These are phyloP conservation scores for Solenodon paradoxus DNA, from an alignment of 2,113 vertebrate species.

Conservation along the genomic window DNA sequence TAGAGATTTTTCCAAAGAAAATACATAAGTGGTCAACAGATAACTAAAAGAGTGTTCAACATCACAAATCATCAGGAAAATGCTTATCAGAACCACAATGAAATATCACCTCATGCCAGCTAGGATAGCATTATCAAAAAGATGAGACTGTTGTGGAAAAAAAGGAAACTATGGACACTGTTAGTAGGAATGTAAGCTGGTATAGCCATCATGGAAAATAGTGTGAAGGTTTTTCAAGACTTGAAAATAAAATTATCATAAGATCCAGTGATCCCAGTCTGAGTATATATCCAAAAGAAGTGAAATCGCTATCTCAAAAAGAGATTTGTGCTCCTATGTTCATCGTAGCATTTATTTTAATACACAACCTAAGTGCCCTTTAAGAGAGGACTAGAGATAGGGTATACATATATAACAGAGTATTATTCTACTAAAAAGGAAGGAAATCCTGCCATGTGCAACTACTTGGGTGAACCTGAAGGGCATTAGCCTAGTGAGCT, in stretches of 20 bases:
- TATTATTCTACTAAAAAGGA: not conserved
- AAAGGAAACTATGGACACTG: not conserved
- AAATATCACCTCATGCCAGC: not conserved
- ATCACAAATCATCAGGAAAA: not conserved
- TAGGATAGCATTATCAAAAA: not conserved
- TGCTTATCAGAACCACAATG: not conserved
- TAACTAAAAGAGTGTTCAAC: too few relatives aligned
- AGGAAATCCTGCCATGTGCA: not conserved
- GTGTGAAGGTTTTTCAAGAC: not conserved
- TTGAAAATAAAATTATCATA: not conserved
- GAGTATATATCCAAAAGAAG: not conserved
- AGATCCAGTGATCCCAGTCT: not conserved
- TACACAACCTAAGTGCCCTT: not conserved
- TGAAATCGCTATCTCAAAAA: not conserved
- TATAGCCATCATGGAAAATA: not conserved
- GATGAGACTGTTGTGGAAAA: not conserved
- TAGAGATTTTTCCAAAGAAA: not conserved
- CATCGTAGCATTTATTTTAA: not conserved
- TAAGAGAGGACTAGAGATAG: not conserved
- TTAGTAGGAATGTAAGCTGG: not conserved
- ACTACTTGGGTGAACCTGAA: not conserved
- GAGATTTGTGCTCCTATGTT: not conserved
- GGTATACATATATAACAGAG: too few relatives aligned
- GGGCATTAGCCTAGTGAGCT: not conserved
- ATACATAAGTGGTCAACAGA: too few relatives aligned